phyloP scores from a whole-genome alignment of 2,888 invertebrate genomes.

The Epistrophe eligans region DNA sequence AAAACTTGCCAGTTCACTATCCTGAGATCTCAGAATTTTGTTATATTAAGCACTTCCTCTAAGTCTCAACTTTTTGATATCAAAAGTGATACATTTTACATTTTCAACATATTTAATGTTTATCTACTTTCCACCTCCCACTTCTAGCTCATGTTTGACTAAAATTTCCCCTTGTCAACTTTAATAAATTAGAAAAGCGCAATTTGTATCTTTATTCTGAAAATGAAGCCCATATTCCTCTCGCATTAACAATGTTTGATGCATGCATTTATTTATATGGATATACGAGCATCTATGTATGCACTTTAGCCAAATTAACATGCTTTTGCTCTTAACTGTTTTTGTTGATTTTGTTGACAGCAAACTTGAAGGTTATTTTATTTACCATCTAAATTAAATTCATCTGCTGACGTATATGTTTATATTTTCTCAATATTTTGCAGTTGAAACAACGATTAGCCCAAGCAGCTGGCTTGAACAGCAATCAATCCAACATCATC shows the following conservation, averaged over 20 bases:
- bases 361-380: slow-evolving; percentile 21
- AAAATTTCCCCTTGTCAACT: background rate
- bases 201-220: background rate
- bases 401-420: slow-evolving; percentile 13
- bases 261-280: too few relatives aligned
- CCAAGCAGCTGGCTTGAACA: slow-evolving; percentile 80
- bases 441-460: slow-evolving; percentile 82
- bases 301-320: background rate
- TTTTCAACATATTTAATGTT: too few relatives aligned
- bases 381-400: slow-evolving; percentile 59
- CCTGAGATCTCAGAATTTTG: too few relatives aligned
- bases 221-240: background rate
- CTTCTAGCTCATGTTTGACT: too few relatives aligned
- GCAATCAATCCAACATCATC: slow-evolving; percentile 34
- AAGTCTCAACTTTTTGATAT: too few relatives aligned
- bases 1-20: too few relatives aligned
- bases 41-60: too few relatives aligned
- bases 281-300: background rate
- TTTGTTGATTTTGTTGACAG: slow-evolving; percentile 1
- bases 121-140: too few relatives aligned
- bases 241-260: background rate
- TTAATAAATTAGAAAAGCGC: background rate
- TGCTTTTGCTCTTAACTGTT: slow-evolving; percentile 1
- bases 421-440: slow-evolving; percentile 26
- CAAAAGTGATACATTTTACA: too few relatives aligned